Conservation (phyloP, 2,113 vertebrate genomes). For the Atlantisia rogersi region DNA sequence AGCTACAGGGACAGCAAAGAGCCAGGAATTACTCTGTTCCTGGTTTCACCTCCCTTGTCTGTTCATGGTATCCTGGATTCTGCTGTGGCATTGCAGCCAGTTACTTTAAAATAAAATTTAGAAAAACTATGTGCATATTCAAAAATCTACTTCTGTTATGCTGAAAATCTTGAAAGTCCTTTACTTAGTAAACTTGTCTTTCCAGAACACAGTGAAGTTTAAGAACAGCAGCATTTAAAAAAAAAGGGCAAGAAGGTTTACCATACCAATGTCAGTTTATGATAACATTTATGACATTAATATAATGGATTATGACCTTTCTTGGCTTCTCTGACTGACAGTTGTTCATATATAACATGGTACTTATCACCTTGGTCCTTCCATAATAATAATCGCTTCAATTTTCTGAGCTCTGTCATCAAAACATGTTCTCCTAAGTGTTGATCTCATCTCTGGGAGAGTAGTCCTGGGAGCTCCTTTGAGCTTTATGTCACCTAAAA, state of each 20-base stretch:
- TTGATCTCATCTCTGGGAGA: slow-evolving; percentile 37
- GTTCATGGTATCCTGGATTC: not conserved
- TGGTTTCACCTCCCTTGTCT: not conserved
- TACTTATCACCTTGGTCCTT: slow-evolving; percentile 37
- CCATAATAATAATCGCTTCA: slow-evolving; percentile 34
- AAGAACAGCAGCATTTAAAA: not conserved
- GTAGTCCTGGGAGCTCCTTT: not conserved
- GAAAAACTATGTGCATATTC: not conserved
- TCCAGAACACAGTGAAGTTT: not conserved
- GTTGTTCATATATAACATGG: slow-evolving; percentile 33
- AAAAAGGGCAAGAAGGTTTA: slow-evolving; percentile 13
- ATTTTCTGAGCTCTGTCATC: slow-evolving; percentile 56
- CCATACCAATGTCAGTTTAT: not conserved
- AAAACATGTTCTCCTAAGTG: slow-evolving; percentile 6
- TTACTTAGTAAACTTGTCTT: not conserved
- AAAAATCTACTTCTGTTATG: not conserved
- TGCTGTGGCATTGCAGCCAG: not conserved
- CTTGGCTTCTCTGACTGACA: slow-evolving; percentile 38
- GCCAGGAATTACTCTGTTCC: not conserved
- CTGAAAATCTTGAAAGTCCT: not conserved
- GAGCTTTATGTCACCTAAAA: slow-evolving; percentile 47
- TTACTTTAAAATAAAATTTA: not conserved
- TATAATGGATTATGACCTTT: slow-evolving; percentile 25
- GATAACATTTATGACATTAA: slow-evolving; percentile 23
- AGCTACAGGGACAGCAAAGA: not conserved